Conservation (phyloP, 2,113 vertebrate genomes). For the Amphiprion ocellaris region DNA sequence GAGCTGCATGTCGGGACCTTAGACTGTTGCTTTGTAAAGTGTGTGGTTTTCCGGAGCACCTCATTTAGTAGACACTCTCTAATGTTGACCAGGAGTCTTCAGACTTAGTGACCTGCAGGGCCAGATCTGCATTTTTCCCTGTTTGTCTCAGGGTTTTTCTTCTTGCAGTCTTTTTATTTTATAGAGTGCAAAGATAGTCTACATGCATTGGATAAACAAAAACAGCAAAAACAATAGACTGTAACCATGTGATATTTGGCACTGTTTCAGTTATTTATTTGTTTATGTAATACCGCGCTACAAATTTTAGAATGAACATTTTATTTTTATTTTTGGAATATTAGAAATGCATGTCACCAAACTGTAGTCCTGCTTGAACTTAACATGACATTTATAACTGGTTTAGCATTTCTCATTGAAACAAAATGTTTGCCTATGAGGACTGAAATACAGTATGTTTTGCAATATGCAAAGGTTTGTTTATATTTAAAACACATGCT, state of each 20-base stretch:
- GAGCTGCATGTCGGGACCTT: constrained; percentile 57
- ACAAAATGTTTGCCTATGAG: too few species aligned
- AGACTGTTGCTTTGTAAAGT: constrained; percentile 36
- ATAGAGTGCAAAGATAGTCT: too few species aligned
- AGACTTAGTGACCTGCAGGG: constrained; percentile 25
- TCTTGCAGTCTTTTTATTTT: background rate
- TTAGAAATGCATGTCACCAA: background rate
- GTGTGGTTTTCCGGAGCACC: constrained; percentile 60
- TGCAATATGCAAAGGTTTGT: too few species aligned
- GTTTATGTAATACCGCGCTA: background rate
- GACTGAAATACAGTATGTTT: too few species aligned
- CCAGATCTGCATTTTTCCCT: constrained; percentile 1
- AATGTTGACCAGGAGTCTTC: constrained; percentile 28
- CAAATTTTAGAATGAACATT: background rate
- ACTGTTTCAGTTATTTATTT: background rate
- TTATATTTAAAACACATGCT: too few species aligned
- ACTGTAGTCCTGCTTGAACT: background rate
- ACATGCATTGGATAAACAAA: background rate
- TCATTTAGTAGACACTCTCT: constrained; percentile 55
- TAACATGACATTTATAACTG: background rate
- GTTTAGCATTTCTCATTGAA: background rate
- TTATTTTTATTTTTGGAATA: background rate
- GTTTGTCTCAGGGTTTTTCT: background rate
- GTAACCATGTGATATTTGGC: background rate
- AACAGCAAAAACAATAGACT: background rate